phyloP scores from a whole-genome alignment of 1,140 invertebrate species.

The Cherax destructor region DNA sequence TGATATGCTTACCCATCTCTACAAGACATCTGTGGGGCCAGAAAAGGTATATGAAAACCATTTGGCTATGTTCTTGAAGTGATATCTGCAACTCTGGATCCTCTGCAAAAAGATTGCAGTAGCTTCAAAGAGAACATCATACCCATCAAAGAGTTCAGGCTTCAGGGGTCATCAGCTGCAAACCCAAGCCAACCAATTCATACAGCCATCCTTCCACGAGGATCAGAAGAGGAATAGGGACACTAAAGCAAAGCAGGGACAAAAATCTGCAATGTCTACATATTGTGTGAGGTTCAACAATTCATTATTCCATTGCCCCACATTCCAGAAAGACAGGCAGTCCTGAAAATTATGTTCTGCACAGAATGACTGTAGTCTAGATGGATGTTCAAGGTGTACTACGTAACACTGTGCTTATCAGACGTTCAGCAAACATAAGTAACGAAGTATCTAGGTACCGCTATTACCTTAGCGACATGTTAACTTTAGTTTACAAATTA shows the following conservation, averaged over 20 bases:
- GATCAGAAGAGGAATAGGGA: background rate
- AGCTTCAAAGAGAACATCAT: background rate
- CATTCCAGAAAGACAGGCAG: slow-evolving; percentile 1
- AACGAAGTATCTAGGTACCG: too few relatives aligned
- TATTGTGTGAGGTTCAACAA: background rate
- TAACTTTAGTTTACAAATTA: too few relatives aligned
- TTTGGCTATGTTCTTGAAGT: background rate
- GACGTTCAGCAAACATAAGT: background rate
- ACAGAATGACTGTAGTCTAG: slow-evolving; percentile 11
- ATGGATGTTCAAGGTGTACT: slow-evolving; percentile 34
- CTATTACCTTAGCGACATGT: too few relatives aligned
- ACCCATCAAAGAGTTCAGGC: slow-evolving; percentile 24
- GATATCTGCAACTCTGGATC: background rate
- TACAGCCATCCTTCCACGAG: background rate
- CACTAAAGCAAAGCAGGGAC: slow-evolving; percentile 12
- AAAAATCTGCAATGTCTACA: background rate
- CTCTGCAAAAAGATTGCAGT: background rate
- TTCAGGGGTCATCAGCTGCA: background rate
- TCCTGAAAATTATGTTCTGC: slow-evolving; percentile 44
- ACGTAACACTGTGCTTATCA: slow-evolving; percentile 75
- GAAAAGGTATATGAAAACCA: background rate
- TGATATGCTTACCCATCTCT: slow-evolving; percentile 8
- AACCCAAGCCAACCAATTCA: background rate
- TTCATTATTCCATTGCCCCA: background rate
- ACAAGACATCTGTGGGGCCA: background rate